Conservation (phyloP, 2,113 vertebrate genomes). For the Plecturocebus donacophilus region DNA sequence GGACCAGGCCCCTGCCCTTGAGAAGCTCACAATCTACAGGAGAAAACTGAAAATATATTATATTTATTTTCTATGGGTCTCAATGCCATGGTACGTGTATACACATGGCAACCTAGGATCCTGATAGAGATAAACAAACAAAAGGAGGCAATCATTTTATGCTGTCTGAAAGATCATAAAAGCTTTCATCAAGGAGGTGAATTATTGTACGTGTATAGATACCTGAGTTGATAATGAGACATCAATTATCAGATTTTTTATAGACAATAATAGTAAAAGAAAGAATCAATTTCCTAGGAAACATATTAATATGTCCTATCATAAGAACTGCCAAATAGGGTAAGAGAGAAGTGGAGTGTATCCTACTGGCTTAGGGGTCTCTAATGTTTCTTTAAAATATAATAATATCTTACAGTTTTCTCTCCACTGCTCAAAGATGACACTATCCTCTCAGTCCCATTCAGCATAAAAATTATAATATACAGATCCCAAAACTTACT, state of each 20-base stretch:
- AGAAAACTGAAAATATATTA: background rate
- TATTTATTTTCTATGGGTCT: background rate
- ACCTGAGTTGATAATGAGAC: background rate
- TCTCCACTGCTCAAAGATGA: background rate
- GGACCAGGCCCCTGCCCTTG: background rate
- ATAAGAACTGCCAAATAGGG: background rate
- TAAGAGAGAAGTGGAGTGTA: background rate
- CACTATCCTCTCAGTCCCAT: background rate
- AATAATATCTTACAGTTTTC: background rate
- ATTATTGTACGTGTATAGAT: background rate
- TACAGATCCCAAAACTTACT: background rate
- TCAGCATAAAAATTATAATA: background rate
- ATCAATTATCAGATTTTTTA: background rate
- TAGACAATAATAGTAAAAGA: background rate
- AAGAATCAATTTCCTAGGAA: background rate
- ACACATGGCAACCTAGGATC: background rate
- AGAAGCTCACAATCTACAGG: background rate
- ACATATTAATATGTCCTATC: background rate
- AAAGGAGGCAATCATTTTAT: background rate
- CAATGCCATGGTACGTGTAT: background rate
- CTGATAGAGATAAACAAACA: background rate
- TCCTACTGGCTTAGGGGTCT: background rate
- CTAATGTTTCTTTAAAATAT: background rate
- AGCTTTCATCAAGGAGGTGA: background rate
- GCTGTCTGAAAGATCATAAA: background rate